These are phyloP conservation scores for Coccyzus lansbergi DNA, from an alignment of 2,797 vertebrate species.

Conservation along the genomic window DNA sequence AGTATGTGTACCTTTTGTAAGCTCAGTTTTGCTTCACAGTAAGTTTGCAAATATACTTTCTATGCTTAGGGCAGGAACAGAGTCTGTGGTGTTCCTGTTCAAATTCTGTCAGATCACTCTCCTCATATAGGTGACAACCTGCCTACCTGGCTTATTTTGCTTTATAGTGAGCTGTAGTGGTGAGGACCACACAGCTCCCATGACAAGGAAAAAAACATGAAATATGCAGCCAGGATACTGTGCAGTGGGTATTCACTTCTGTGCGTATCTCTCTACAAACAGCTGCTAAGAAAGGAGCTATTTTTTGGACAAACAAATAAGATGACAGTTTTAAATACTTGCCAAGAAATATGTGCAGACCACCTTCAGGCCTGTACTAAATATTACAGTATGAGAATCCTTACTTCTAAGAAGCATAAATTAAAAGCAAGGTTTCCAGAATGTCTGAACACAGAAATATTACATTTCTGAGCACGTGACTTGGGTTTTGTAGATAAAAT, in stretches of 20 bases:
- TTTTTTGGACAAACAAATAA: not conserved
- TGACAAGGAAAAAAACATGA: not conserved
- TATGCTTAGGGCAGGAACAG: rapidly evolving
- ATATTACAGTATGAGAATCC: not conserved
- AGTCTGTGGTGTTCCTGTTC: not conserved
- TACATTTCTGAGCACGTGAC: not conserved
- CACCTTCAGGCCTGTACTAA: not conserved
- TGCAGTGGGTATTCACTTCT: not conserved
- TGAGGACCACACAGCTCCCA: not conserved
- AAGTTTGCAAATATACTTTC: not conserved
- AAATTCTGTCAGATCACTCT: not conserved
- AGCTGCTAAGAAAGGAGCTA: not conserved
- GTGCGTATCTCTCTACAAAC: not conserved
- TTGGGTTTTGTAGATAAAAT: not conserved
- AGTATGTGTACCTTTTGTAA: rapidly evolving
- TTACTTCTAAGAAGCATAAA: not conserved
- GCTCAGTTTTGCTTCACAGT: not conserved
- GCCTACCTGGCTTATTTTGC: not conserved
- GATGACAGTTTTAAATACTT: too few relatives aligned
- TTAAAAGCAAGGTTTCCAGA: not conserved
- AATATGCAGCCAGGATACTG: not conserved
- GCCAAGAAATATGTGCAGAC: too few relatives aligned
- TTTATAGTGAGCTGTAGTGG: not conserved
- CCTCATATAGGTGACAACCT: not conserved
- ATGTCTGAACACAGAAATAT: not conserved